Evolutionary conservation across 1,140 invertebrate species (phyloP), one percentile per base, ranked within the genome.

Genomic region (Cataglyphis hispanica): DNA sequence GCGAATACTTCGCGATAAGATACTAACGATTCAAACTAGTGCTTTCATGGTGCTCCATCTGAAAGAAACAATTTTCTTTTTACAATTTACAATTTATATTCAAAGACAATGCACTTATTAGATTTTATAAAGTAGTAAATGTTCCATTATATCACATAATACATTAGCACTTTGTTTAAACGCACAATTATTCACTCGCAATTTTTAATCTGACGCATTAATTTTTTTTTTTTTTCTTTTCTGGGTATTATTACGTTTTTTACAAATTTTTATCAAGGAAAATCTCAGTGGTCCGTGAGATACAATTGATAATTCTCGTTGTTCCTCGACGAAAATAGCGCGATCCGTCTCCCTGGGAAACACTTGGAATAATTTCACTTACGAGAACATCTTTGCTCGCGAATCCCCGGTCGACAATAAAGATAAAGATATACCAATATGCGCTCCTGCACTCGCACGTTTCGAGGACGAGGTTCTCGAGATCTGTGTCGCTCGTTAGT

Each of bases 401-500:
- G 11, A 25, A 46, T n/a, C 2, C 11, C n/a, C 19, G 27, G 46
- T 1, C 1, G 63, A 58, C 27, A 6, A 10, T 50, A 19, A 25
- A 46, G 16, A 60, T 16, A 46, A 25, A 81, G 53, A 60, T 37
- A 34, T 34, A 34, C 56, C 25, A 5, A 22, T 31, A n/a, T 22
- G 34, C 22, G 25, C 37, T 72, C 67, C 53, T 43, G 67, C 37
- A 72, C 60, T 13, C 13, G 19, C 34, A 50, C 11, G 4, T 11
- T 25, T 60, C 37, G 78, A 83, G 37, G 27, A 60, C 34, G 16
- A 8, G 25, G 10, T 19, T 40, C 8, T 16, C 1, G 76, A 53
- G 76, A 81, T 69, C 64, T 70, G 13, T 81, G 13, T 50, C 78
- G 27, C 61, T 80, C 22, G 43, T 80, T 37, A 50, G 11, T 16